A percentile compares a stretch with the other conserved stretches of the same genome.
Evolutionary conservation across 2,888 invertebrate genomes (phyloP).

Genomic region (Leucozona laternaria): DNA sequence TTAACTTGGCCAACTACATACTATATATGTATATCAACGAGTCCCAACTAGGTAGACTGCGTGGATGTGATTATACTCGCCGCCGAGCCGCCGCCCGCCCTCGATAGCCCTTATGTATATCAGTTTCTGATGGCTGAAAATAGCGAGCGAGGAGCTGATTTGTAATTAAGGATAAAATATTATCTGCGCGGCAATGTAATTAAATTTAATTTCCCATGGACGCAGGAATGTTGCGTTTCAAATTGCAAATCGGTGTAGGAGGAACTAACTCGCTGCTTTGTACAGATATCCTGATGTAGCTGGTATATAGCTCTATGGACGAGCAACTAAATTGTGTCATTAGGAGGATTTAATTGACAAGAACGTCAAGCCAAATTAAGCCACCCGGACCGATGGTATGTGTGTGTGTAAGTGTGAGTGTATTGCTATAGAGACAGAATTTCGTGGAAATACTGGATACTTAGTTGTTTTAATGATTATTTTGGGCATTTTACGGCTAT

Average conservation of each 20-base stretch:
- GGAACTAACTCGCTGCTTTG: not conserved
- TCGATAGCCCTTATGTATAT: slow-evolving; percentile 40
- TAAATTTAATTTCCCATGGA: slow-evolving; percentile 70
- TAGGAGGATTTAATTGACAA: slow-evolving; percentile 69
- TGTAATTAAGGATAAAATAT: slow-evolving; percentile 75
- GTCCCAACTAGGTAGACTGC: slow-evolving; percentile 1
- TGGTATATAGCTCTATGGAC: slow-evolving; percentile 13
- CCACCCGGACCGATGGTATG: slow-evolving; percentile 16
- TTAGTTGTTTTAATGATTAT: slow-evolving; percentile 41
- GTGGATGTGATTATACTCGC: slow-evolving; percentile 15
- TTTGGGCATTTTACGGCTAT: slow-evolving; percentile 37
- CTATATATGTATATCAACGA: not conserved
- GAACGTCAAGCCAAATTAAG: slow-evolving; percentile 62
- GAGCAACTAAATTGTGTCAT: slow-evolving; percentile 68
- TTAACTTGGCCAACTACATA: slow-evolving; percentile 51
- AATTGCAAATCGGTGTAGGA: slow-evolving; percentile 59
- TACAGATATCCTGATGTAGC: not conserved
- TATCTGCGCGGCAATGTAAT: slow-evolving; percentile 69
- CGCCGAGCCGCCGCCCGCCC: not conserved
- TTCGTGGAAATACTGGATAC: too few relatives aligned
- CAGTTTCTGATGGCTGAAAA: slow-evolving; percentile 25
- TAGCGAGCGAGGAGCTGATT: slow-evolving; percentile 67
- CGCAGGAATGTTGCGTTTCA: slow-evolving; percentile 49
- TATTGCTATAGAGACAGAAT: slow-evolving; percentile 26
- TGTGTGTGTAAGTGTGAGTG: not conserved